Percentiles rank a stretch among this genome's conserved stretches.
Evolutionary conservation across 2,113 vertebrate species (phyloP).

Genomic region (Probosciger aterrimus): DNA sequence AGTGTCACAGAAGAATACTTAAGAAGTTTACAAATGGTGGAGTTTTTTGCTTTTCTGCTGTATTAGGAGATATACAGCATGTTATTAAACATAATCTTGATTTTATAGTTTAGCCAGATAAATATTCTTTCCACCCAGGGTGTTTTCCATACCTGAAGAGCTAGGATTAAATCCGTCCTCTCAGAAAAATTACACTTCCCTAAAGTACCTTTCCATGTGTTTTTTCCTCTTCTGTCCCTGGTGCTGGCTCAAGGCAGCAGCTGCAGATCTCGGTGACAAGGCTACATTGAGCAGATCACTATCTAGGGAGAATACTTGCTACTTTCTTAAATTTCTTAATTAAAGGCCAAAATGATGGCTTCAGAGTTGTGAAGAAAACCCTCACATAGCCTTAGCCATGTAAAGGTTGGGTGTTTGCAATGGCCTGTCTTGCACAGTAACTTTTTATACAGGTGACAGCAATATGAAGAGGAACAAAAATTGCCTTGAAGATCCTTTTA

Average conservation of each 20-base stretch:
- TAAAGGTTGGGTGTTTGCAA: background rate
- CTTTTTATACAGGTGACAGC: background rate
- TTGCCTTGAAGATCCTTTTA: background rate
- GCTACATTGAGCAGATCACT: background rate
- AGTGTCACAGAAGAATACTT: background rate
- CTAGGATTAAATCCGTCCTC: background rate
- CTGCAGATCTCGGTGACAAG: background rate
- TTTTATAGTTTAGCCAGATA: background rate
- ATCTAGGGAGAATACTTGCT: background rate
- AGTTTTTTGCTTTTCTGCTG: background rate
- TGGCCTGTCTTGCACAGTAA: background rate
- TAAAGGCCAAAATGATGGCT: background rate
- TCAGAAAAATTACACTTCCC: background rate
- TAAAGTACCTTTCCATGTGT: background rate
- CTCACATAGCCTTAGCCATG: rapidly evolving
- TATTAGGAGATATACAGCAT: background rate
- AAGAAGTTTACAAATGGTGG: background rate
- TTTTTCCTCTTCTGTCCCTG: background rate
- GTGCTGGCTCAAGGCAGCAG: background rate
- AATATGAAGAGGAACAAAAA: background rate
- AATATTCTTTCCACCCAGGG: background rate
- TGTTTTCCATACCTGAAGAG: background rate
- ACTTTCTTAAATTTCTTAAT: background rate
- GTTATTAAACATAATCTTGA: background rate
- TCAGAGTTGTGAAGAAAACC: background rate